Evolutionary conservation across 2,113 vertebrate species (phyloP).

Genomic region (Diglossa brunneiventris): DNA sequence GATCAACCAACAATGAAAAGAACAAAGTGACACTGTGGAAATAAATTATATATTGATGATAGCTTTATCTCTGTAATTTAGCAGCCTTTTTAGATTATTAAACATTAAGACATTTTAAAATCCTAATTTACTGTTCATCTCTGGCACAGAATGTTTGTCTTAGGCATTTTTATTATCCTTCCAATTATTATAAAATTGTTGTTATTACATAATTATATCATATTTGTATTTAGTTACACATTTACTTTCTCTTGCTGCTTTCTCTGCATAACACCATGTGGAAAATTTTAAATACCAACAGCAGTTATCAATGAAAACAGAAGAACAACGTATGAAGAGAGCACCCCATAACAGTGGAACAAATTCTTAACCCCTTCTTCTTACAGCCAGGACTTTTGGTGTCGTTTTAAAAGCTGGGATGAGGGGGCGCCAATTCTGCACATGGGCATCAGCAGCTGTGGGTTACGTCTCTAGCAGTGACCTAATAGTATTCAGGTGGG

Average conservation of each 20-base stretch:
- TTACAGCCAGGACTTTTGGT: neutral
- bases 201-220: neutral
- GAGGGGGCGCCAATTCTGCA: neutral
- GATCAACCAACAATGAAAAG: neutral
- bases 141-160: neutral
- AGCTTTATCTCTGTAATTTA: constrained; percentile 37
- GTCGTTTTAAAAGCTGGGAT: neutral
- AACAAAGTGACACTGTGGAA: constrained; percentile 52
- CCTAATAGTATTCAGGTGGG: neutral
- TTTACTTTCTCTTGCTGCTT: neutral
- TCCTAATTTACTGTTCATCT: neutral
- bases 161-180: neutral
- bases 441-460: neutral
- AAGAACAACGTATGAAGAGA: neutral
- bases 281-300: neutral
- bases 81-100: constrained; percentile 49
- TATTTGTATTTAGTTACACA: neutral
- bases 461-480: neutral
- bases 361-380: neutral
- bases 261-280: neutral
- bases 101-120: constrained; percentile 30
- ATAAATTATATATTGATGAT: constrained; percentile 14
- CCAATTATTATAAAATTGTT: neutral
- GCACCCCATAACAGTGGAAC: neutral
- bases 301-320: neutral